Conservation (phyloP, 2,797 vertebrate genomes). For the Leptoclinus maculatus region DNA sequence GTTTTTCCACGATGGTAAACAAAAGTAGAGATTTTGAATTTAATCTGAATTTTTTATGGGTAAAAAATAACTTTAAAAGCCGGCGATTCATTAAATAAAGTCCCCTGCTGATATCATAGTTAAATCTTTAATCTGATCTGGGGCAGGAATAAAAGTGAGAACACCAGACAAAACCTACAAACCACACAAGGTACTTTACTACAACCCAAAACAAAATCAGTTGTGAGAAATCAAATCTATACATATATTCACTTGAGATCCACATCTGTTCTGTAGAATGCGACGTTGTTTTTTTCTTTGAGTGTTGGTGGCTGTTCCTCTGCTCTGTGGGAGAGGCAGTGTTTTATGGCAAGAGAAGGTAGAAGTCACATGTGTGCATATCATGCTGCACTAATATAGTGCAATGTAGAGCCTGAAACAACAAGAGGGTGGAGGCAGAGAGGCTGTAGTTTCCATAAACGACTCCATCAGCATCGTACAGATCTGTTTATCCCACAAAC, state of each 20-base stretch:
- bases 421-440: conserved; percentile 83
- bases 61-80: conserved; percentile 82
- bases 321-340: conserved; percentile 88
- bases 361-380: conserved; percentile 93
- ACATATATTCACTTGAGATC: conserved; percentile 70
- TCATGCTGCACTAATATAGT: conserved; percentile 99
- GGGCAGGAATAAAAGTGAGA: conserved; percentile 80
- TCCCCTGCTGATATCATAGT: conserved; percentile 26
- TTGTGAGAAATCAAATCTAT: conserved; percentile 79
- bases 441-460: conserved; percentile 87
- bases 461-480: conserved; percentile 79
- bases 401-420: conserved; percentile 93
- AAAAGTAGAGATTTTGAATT: not conserved
- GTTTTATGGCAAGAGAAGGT: conserved; percentile 93
- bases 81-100: not conserved
- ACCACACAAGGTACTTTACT: conserved; percentile 75
- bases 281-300: conserved; percentile 27
- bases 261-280: conserved; percentile 44
- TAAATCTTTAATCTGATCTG: conserved; percentile 73
- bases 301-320: conserved; percentile 69
- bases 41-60: conserved; percentile 55
- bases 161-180: conserved; percentile 81
- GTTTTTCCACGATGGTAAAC: conserved; percentile 7
- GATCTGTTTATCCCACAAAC: conserved; percentile 82
- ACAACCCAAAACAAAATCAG: conserved; percentile 78